phyloP scores from a whole-genome alignment of 2,888 invertebrate genomes.

The Stramonita haemastoma region DNA sequence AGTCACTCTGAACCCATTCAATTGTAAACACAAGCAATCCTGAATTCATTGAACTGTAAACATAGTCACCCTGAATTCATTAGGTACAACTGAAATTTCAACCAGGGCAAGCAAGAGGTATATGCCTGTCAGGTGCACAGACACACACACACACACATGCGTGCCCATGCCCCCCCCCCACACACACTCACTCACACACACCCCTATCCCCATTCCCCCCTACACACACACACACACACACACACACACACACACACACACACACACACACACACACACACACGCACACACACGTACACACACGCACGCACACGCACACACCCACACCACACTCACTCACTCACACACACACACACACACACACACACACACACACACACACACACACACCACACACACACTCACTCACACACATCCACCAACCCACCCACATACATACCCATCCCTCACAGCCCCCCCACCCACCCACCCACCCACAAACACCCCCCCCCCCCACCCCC shows the following conservation, averaged over 20 bases:
- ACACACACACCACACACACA: background rate
- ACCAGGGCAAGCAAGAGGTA: no score
- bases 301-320: background rate
- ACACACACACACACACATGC: background rate
- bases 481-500: background rate
- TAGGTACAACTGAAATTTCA: no score
- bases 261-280: background rate
- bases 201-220: background rate
- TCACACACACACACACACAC: background rate
- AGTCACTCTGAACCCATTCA: no score
- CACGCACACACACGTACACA: background rate
- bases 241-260: background rate
- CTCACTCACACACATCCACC: background rate
- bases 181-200: background rate
- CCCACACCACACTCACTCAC: background rate
- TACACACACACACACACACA: background rate
- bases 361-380: background rate
- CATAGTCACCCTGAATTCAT: no score
- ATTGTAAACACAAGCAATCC: no score
- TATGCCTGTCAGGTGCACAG: background rate
- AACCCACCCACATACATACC: background rate
- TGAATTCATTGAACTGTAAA: no score
- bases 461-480: background rate
- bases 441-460: background rate
- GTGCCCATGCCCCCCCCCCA: no score